Conservation (phyloP, 2,113 vertebrate genomes). For the Odontesthes bonariensis region DNA sequence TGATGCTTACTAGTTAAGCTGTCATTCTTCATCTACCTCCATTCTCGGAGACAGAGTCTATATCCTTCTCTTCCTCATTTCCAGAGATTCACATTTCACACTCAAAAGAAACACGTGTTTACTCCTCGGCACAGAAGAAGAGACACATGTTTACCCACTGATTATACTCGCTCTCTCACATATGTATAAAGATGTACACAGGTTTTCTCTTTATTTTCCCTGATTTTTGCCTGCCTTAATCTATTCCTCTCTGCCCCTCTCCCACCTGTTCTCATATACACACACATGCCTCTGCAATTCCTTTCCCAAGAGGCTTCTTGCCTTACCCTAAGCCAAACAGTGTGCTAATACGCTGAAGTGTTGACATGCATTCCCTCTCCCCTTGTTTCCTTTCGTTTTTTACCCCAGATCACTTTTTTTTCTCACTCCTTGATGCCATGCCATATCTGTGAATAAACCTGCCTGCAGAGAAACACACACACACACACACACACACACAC, state of each 20-base stretch:
- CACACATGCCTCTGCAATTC: conserved; percentile 37
- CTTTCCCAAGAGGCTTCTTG: conserved; percentile 56
- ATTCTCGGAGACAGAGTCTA: conserved; percentile 5
- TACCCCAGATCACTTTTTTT: conserved; percentile 33
- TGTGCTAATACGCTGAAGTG: conserved; percentile 64
- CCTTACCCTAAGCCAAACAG: conserved; percentile 57
- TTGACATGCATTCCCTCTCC: conserved; percentile 41
- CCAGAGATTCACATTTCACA: conserved; percentile 38
- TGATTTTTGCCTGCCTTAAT: conserved; percentile 6
- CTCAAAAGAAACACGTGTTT: conserved; percentile 24
- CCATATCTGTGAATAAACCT: conserved; percentile 5
- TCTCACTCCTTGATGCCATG: not conserved
- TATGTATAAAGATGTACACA: not conserved
- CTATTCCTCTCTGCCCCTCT: not conserved
- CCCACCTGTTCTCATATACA: not conserved
- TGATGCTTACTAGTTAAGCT: conserved; percentile 54
- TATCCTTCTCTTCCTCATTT: conserved; percentile 6
- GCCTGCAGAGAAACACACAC: not conserved
- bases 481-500: not conserved
- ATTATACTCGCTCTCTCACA: conserved; percentile 21
- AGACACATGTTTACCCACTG: conserved; percentile 27
- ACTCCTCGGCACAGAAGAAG: conserved; percentile 21
- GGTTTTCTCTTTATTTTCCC: conserved; percentile 11
- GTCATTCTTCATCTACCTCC: conserved; percentile 48
- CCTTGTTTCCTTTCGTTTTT: conserved; percentile 25